These are phyloP conservation scores for Natator depressus DNA, from an alignment of 2,113 vertebrate species.

Conservation along the genomic window DNA sequence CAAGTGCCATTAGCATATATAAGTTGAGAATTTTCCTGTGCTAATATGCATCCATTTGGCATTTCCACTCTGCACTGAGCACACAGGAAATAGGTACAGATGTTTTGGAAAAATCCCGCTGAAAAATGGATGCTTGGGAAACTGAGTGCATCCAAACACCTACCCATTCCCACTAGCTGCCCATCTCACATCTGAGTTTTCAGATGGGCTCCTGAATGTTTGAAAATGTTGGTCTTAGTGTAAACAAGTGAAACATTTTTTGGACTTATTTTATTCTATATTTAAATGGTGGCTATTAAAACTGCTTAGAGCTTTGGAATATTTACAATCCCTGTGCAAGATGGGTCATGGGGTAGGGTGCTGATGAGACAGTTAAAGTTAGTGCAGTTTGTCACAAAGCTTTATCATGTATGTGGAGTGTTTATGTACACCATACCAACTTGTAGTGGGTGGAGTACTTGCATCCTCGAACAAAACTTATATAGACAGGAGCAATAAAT, in stretches of 20 bases:
- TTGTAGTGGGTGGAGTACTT: neutral
- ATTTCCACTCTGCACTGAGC: neutral
- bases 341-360: neutral
- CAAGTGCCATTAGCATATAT: too few species aligned
- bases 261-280: neutral
- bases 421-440: neutral
- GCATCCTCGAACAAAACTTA: neutral
- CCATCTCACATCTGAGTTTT: neutral
- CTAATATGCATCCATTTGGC: neutral
- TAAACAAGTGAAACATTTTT: neutral
- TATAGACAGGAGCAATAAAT: neutral
- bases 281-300: neutral
- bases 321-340: neutral
- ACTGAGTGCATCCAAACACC: neutral
- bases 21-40: too few species aligned
- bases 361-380: neutral
- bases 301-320: fast-evolving
- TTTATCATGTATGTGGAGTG: neutral
- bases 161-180: neutral
- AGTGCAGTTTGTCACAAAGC: neutral
- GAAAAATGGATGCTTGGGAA: neutral
- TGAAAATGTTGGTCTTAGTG: neutral
- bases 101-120: neutral
- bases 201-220: neutral
- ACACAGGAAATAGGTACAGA: neutral